These are phyloP conservation scores for Muricea muricata DNA, from an alignment of 92 coral and sea anemone genomes.

Conservation along the genomic window DNA sequence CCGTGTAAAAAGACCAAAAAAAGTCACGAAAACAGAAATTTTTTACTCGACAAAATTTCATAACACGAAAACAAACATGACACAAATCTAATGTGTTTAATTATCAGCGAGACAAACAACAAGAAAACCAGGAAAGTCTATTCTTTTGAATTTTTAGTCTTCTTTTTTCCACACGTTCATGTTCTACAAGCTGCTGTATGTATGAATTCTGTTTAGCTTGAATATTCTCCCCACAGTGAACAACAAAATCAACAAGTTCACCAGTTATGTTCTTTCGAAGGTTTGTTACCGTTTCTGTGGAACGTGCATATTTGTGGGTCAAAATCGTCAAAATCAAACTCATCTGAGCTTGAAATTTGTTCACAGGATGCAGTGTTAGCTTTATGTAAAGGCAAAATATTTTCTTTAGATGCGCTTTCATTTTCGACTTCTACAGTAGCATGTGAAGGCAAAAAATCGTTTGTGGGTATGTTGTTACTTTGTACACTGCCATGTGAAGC, in stretches of 20 bases:
- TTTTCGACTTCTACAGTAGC: neutral
- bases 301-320: neutral
- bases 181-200: slow-evolving; percentile 11
- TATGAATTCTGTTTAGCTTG: slow-evolving; percentile 25
- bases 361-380: neutral
- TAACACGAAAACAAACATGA: too few relatives aligned
- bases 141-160: too few relatives aligned
- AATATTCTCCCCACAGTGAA: slow-evolving; percentile 12
- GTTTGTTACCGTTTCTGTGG: neutral
- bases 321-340: slow-evolving; percentile 38
- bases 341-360: slow-evolving; percentile 17
- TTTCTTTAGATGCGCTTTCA: neutral
- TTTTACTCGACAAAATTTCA: too few relatives aligned
- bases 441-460: neutral
- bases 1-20: too few relatives aligned
- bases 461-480: neutral
- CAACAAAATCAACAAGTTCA: neutral
- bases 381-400: neutral
- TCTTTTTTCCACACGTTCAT: neutral
- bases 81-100: too few relatives aligned
- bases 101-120: neutral
- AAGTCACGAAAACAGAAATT: too few relatives aligned
- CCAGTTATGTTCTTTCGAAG: neutral
- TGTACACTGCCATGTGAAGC: neutral
- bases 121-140: neutral